phyloP scores from a whole-genome alignment of 2,797 vertebrate genomes.

The Darevskia nairensis region DNA sequence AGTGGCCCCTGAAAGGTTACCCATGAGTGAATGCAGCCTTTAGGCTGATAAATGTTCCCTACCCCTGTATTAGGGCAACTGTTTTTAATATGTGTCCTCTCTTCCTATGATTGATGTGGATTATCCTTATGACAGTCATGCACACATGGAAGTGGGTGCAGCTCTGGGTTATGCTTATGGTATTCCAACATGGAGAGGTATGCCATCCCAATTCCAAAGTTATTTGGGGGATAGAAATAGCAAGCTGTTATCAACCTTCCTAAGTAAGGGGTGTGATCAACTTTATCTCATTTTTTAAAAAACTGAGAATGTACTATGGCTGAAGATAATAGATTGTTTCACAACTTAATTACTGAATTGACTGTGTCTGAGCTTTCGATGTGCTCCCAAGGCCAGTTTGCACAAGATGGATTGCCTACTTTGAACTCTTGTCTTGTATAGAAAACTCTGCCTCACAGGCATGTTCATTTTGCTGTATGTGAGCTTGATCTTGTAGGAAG shows the following conservation, averaged over 20 bases:
- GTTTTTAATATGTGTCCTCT: not conserved
- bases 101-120: not conserved
- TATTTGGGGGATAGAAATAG: not conserved
- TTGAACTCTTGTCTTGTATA: not conserved
- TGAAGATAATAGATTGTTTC: constrained; percentile 45
- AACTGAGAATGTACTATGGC: constrained; percentile 31
- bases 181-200: not conserved
- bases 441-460: not conserved
- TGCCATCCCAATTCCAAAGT: no score
- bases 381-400: not conserved
- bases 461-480: not conserved
- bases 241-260: not conserved
- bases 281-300: not conserved
- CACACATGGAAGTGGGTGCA: not conserved
- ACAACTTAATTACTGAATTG: constrained; percentile 54
- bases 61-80: not conserved
- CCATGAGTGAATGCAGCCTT: no score
- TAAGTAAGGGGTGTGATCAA: not conserved
- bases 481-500: constrained; percentile 11
- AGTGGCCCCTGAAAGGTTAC: no score
- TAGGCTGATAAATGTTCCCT: no score
- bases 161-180: not conserved
- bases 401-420: not conserved
- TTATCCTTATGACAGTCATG: no score
- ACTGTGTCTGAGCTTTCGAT: constrained; percentile 43